These are phyloP conservation scores for Physella acuta DNA, from an alignment of 1,140 invertebrate genomes.

Conservation along the genomic window DNA sequence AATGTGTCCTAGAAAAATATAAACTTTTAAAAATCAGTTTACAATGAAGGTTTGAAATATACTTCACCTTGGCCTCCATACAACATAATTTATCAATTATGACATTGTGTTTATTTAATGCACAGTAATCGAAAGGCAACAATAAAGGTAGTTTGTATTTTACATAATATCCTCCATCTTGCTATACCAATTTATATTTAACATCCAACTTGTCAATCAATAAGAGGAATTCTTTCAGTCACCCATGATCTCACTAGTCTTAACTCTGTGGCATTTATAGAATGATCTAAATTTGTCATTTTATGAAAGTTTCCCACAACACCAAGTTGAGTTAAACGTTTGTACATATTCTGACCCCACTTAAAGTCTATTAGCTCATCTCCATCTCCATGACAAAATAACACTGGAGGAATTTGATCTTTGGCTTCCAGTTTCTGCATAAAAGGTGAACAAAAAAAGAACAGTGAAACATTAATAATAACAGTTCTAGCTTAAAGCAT, in stretches of 20 bases:
- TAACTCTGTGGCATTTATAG: neutral
- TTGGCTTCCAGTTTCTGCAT: too few relatives aligned
- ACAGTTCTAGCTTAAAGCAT: neutral
- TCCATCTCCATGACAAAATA: slow-evolving; percentile 12
- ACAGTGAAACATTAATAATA: neutral
- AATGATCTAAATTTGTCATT: neutral
- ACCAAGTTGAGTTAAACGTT: neutral
- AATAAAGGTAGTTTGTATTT: too few relatives aligned
- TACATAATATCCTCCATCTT: too few relatives aligned
- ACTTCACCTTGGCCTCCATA: too few relatives aligned
- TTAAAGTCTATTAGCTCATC: slow-evolving; percentile 1
- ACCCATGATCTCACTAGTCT: slow-evolving; percentile 11
- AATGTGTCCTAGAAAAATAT: too few relatives aligned
- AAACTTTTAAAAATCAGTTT: too few relatives aligned
- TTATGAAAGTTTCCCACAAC: neutral
- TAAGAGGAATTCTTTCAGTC: slow-evolving; percentile 8
- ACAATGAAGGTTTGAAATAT: too few relatives aligned
- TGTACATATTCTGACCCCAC: neutral
- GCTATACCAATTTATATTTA: too few relatives aligned
- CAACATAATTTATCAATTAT: too few relatives aligned
- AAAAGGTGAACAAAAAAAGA: neutral
- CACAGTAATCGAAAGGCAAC: too few relatives aligned
- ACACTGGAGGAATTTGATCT: neutral
- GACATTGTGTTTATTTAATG: too few relatives aligned
- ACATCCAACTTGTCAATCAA: too few relatives aligned